Evolutionary conservation across 2,888 invertebrate species (phyloP).

Genomic region (Geophilus truncorum): DNA sequence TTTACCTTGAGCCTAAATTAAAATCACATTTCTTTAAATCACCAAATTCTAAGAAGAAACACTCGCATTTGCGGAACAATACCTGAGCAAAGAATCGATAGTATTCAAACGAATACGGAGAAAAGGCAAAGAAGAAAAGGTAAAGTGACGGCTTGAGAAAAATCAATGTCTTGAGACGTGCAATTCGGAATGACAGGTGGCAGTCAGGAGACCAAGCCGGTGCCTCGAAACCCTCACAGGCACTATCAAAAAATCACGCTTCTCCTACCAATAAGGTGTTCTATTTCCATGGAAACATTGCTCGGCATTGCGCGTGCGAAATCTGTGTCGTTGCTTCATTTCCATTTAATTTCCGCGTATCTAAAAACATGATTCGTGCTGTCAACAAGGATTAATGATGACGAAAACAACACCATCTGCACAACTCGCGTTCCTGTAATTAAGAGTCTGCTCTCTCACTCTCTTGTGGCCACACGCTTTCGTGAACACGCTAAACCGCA

Average conservation of each 20-base stretch:
- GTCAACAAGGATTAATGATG: background rate
- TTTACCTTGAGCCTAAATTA: background rate
- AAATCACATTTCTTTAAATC: background rate
- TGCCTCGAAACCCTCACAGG: background rate
- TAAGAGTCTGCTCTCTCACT: background rate
- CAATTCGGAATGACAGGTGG: conserved; percentile 10
- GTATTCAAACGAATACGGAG: background rate
- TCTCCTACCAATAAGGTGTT: background rate
- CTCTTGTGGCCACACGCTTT: background rate
- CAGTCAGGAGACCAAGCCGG: background rate
- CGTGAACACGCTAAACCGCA: background rate
- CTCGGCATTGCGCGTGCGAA: background rate
- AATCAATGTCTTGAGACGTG: conserved; percentile 11
- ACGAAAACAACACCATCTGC: conserved; percentile 9
- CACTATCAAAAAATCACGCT: background rate
- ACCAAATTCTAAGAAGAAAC: background rate
- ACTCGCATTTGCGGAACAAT: background rate
- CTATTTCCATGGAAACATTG: background rate
- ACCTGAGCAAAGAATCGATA: background rate
- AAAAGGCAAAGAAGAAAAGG: background rate
- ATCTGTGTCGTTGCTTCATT: background rate
- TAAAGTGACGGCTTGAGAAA: conserved; percentile 1
- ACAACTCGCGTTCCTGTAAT: background rate
- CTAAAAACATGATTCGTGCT: background rate
- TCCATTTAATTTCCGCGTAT: background rate